phyloP scores from a whole-genome alignment of 2,797 vertebrate genomes.

The Alosa sapidissima region DNA sequence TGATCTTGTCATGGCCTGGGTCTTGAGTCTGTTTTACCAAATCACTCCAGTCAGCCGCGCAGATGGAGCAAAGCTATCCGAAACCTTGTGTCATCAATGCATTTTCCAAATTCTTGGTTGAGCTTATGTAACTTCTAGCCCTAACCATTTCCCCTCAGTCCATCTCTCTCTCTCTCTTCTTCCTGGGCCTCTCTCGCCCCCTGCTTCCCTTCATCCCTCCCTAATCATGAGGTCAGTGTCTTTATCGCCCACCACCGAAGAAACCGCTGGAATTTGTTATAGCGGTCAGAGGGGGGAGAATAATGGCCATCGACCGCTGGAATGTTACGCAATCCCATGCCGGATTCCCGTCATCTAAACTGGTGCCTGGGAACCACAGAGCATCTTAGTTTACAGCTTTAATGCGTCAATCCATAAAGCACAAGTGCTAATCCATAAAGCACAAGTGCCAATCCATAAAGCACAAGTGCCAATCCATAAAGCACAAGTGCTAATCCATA shows the following conservation, averaged over 20 bases:
- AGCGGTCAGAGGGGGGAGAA: not conserved
- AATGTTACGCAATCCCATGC: not conserved
- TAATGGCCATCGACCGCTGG: not conserved
- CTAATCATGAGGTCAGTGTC: not conserved
- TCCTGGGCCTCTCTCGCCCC: not conserved
- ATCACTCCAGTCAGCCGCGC: not conserved
- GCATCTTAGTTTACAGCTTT: not conserved
- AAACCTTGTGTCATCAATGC: not conserved
- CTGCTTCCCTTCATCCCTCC: not conserved
- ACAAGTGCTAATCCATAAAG: no score
- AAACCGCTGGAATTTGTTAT: not conserved
- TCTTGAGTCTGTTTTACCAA: not conserved
- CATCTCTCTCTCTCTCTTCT: not conserved
- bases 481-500: no score
- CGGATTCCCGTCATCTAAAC: not conserved
- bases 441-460: no score
- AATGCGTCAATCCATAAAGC: no score
- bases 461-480: no score
- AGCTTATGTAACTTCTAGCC: not conserved
- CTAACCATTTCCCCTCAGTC: not conserved
- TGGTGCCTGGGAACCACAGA: not conserved
- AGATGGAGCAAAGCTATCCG: not conserved
- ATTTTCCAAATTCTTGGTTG: conserved; percentile 18
- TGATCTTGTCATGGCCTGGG: not conserved
- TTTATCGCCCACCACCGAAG: not conserved